phyloP scores from a whole-genome alignment of 2,797 vertebrate genomes.

The Cossypha dichroa region DNA sequence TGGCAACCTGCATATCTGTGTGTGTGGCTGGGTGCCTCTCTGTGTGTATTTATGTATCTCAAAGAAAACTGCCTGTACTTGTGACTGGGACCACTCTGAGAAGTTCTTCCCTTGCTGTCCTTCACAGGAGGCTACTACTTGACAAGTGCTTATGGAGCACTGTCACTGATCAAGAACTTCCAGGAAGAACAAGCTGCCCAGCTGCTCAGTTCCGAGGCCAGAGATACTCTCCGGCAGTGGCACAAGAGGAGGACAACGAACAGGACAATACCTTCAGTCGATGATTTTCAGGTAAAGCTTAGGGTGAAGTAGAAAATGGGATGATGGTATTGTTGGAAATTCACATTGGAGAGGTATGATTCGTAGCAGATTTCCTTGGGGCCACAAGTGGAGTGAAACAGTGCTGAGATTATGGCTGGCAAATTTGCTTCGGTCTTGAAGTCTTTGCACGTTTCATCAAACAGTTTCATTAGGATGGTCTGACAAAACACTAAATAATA shows the following conservation, averaged over 20 bases:
- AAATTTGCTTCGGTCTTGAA: background rate
- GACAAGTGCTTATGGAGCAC: constrained; percentile 94
- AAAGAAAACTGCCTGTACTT: background rate
- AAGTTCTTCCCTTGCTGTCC: background rate
- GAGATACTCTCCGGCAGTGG: constrained; percentile 94
- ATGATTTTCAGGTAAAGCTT: constrained; percentile 92
- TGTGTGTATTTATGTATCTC: background rate
- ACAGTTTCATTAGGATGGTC: background rate
- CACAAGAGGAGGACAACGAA: constrained; percentile 91
- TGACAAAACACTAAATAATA: background rate
- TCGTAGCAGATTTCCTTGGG: background rate
- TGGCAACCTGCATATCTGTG: rapidly evolving
- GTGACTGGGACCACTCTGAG: background rate
- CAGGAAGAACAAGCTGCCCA: constrained; percentile 95
- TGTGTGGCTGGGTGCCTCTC: background rate
- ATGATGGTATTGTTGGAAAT: background rate
- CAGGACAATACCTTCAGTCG: constrained; percentile 87
- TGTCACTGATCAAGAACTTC: constrained; percentile 96
- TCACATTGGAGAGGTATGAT: background rate
- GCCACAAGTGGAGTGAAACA: background rate
- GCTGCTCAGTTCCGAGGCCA: constrained; percentile 90
- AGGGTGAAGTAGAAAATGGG: background rate
- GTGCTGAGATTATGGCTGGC: background rate
- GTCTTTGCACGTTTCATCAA: background rate
- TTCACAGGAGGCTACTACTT: constrained; percentile 92